Conservation (phyloP, 2,888 invertebrate species). For the Yponomeuta sedellus region DNA sequence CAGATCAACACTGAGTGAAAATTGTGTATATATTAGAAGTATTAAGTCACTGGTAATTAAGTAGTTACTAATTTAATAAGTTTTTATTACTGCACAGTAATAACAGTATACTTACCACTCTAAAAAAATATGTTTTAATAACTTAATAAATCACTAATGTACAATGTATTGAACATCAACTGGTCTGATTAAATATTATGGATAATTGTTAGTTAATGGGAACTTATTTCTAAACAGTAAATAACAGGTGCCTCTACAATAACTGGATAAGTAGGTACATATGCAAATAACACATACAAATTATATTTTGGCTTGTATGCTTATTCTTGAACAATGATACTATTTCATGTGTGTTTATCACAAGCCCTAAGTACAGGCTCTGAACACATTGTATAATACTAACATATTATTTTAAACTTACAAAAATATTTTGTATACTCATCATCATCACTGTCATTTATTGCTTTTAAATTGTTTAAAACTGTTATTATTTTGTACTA, state of each 20-base stretch:
- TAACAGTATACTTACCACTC: too few species aligned
- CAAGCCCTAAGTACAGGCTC: not conserved
- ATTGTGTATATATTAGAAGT: too few species aligned
- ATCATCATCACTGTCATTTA: slow-evolving; percentile 8
- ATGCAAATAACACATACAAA: not conserved
- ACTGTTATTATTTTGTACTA: slow-evolving; percentile 7
- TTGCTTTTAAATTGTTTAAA: not conserved
- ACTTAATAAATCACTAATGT: too few species aligned
- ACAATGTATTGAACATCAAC: too few species aligned
- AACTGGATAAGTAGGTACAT: not conserved
- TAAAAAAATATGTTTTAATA: too few species aligned
- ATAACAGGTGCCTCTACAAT: not conserved
- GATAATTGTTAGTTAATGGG: not conserved
- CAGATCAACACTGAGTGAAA: too few species aligned
- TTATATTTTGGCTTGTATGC: not conserved
- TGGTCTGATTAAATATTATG: too few species aligned
- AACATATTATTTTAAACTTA: not conserved
- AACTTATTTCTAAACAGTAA: slow-evolving; percentile 1
- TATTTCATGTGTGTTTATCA: not conserved
- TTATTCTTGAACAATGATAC: not conserved
- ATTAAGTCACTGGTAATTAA: too few species aligned
- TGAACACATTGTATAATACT: not conserved
- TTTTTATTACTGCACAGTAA: too few species aligned
- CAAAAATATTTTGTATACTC: not conserved
- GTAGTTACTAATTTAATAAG: too few species aligned